Evolutionary conservation across 1,140 invertebrate species (phyloP).

Genomic region (Proctacanthus coquilletti): DNA sequence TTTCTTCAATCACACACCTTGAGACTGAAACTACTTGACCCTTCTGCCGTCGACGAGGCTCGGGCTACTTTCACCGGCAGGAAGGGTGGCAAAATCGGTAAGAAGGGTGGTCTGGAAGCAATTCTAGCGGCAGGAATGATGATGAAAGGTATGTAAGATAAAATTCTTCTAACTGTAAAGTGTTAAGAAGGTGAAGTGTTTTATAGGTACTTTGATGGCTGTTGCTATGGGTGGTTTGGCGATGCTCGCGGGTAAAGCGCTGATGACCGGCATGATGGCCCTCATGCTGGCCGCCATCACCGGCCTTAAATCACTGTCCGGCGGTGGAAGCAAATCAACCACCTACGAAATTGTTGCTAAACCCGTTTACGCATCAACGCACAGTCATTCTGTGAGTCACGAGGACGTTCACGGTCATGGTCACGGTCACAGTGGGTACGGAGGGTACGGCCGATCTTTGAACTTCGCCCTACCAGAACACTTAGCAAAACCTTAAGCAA

Average conservation of each 20-base stretch:
- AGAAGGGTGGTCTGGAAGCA: constrained; percentile 40
- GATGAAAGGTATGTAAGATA: constrained; percentile 40
- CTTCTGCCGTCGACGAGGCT: constrained; percentile 39
- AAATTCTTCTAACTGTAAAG: constrained; percentile 1
- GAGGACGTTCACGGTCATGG: constrained; percentile 45
- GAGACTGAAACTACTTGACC: constrained; percentile 50
- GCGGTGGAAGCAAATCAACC: constrained; percentile 51
- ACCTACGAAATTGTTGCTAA: constrained; percentile 73
- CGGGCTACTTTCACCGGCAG: constrained; percentile 29
- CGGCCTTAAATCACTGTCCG: constrained; percentile 53
- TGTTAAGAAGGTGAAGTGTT: constrained; percentile 4
- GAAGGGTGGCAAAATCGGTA: constrained; percentile 36
- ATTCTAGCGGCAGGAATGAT: constrained; percentile 40
- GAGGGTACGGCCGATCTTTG: constrained; percentile 32
- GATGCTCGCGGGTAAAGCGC: constrained; percentile 62
- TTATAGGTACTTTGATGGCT: constrained; percentile 51
- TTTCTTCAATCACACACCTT: constrained; percentile 58
- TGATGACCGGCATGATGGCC: constrained; percentile 68
- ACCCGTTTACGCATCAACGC: constrained; percentile 53
- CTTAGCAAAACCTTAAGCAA: constrained; percentile 7
- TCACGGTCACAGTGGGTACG: constrained; percentile 39
- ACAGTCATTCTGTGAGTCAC: constrained; percentile 50
- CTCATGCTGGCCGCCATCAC: constrained; percentile 60
- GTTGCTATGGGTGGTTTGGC: constrained; percentile 59
- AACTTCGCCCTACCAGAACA: constrained; percentile 18